A percentile compares a stretch with the other conserved stretches of the same genome.
Conservation (phyloP, 2,113 vertebrate genomes). For the Dicaeum eximium region DNA sequence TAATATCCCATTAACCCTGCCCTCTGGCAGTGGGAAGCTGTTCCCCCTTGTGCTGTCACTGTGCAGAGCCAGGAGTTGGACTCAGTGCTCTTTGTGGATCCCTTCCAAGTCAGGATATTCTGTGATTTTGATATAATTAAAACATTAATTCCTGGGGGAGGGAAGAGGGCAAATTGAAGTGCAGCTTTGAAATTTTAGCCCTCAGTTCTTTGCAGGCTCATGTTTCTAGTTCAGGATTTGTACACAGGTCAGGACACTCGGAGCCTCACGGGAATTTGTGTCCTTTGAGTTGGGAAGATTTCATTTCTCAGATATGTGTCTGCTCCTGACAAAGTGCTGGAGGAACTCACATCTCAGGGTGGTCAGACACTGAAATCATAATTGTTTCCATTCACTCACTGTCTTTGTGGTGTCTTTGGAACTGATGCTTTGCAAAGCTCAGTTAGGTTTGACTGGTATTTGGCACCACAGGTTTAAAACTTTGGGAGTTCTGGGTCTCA, state of each 20-base stretch:
- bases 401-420: background rate
- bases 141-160: background rate
- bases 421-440: background rate
- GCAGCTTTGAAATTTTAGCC: background rate
- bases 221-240: background rate
- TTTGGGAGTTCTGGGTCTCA: background rate
- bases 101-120: background rate
- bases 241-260: background rate
- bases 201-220: background rate
- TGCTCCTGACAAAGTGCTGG: background rate
- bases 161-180: background rate
- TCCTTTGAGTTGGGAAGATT: background rate
- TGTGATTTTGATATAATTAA: background rate
- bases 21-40: background rate
- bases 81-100: background rate
- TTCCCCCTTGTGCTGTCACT: background rate
- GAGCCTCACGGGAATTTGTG: background rate
- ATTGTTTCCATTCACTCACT: background rate
- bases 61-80: background rate
- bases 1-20: rapidly evolving
- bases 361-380: rapidly evolving
- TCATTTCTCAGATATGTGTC: background rate
- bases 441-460: rapidly evolving
- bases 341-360: rapidly evolving
- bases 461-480: background rate